Base-by-base conservation (phyloP, 2,888 invertebrate genomes). In the Neoascia interrupta region DNA sequence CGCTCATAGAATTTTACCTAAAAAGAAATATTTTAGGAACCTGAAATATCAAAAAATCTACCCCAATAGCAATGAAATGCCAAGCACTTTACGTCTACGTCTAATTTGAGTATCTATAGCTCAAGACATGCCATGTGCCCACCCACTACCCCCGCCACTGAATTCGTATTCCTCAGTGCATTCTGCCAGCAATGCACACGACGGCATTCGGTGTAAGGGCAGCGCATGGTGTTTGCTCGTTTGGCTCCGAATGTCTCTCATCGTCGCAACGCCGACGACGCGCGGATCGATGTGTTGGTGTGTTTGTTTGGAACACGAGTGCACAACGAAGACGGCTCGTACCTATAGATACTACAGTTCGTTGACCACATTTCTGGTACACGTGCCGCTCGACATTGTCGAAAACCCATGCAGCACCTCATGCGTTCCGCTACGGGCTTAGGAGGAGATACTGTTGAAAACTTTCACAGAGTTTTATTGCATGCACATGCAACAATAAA, bases 401-500 rank as follows among this genome's bases (percentile, higher is more conserved):
- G 39, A 19, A 68, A 79, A 51, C 21, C 21, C 0, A 5, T 37
- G 31, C 61, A 37, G 47, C 3, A 43, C 79, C 79, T 79, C 79
- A 47, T 79, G 79, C 79, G 68, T 19, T 47, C 5, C 4, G 21
- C 49, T 16, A 16, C 51, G 10, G 31, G 28, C 6, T 51, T 10
- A 8, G 64, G 60, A 73, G 79, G 79, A 19, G 23, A 51, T 4
- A 8, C 6, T 56, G 79, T 79, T 13, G 73, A 73, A 79, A 79
- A 79, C 79, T 60, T 43, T 13, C 31, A 26, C 56, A 61, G 61
- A 61, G 68, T 79, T 79, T 79, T 68, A 79, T 79, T 79, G 68
- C 79, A 73, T 79, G 79, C 79, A 79, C 79, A 79, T 79, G 79
- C 79, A 79, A 79, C 79, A 79, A 79, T 79, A 79, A 79, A 79